Evolutionary conservation across 2,797 vertebrate genomes (phyloP), one percentile per base, ranked within the genome.

Genomic region (Sarcoramphus papa): DNA sequence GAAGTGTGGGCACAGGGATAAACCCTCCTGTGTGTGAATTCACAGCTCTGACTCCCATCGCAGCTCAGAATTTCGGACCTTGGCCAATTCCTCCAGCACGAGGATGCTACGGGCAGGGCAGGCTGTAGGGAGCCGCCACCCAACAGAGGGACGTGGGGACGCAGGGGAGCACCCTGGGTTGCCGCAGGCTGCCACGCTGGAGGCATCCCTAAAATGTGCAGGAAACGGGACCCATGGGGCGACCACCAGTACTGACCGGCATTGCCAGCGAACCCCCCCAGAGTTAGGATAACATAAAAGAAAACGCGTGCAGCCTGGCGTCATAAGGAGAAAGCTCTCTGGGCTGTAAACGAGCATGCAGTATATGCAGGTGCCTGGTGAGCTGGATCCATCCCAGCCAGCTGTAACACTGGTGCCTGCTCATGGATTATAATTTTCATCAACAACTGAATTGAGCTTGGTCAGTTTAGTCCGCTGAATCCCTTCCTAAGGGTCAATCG

Each of bases 91-190:
- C 12, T 15, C 45, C 27, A 18, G 11, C 25, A 56, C 41, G n/a
- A 67, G 23, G 37, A 67, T 56, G 48, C 33, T 56, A 25, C 0
- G 0, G 75, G 27, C 53, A 50, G 35, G 59, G 64, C 1, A 2
- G 35, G 60, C 22, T 41, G 25, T 25, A 30, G 48, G 54, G 30
- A 57, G 33, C 0, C 0, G 40, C 27, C n/a, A 41, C 51, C 23
- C 51, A n/a, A 20, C 7, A n/a, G 70, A 50, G 18, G 31, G n/a
- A 6, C 1, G 1, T 9, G 8, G 83, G 7, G 54, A 14, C 0
- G 1, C 12, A 20, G 30, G 33, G 21, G 14, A 53, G 27, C 31
- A 24, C 27, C 62, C 62, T 9, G n/a, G 8, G 28, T 33, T 63
- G 31, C 48, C 6, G 0, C 37, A 73, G 51, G 24, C 35, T 93